Conservation (phyloP, 1,140 invertebrate species). For the Berghia stephanieae region DNA sequence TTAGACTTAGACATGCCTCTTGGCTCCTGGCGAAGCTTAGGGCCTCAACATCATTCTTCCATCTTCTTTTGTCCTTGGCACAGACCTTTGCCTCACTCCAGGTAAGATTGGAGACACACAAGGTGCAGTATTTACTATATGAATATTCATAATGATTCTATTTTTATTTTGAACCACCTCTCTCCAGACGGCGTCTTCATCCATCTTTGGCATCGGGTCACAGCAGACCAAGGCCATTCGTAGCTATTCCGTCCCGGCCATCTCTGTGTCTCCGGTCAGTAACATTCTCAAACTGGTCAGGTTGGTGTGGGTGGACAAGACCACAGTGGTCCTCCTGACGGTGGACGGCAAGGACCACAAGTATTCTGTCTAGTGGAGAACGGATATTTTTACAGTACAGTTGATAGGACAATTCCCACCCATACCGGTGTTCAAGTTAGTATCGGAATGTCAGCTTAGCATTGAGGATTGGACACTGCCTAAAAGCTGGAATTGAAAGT, state of each 20-base stretch:
- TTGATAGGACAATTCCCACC: background rate
- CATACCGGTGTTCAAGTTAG: too few species aligned
- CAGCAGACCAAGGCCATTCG: slow-evolving; percentile 64
- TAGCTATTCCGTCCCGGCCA: slow-evolving; percentile 51
- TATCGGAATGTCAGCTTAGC: background rate
- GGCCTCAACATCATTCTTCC: too few species aligned
- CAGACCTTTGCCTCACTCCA: too few species aligned
- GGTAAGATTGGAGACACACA: too few species aligned
- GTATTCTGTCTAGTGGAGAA: slow-evolving; percentile 44
- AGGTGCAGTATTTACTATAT: too few species aligned
- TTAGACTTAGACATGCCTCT: too few species aligned
- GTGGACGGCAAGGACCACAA: slow-evolving; percentile 62
- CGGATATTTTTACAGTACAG: background rate
- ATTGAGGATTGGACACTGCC: background rate
- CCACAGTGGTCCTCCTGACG: slow-evolving; percentile 55
- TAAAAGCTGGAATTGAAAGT: background rate
- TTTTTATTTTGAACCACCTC: too few species aligned
- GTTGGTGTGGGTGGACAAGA: slow-evolving; percentile 61
- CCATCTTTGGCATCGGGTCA: slow-evolving; percentile 63
- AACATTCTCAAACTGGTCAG: slow-evolving; percentile 61
- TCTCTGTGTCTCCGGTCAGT: slow-evolving; percentile 48
- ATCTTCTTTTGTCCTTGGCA: too few species aligned
- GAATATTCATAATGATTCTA: too few species aligned
- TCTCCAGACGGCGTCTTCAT: slow-evolving; percentile 64
- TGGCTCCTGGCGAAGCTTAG: too few species aligned